Evolutionary conservation across 2,797 vertebrate species (phyloP).

Genomic region (Hipposideros larvatus): DNA sequence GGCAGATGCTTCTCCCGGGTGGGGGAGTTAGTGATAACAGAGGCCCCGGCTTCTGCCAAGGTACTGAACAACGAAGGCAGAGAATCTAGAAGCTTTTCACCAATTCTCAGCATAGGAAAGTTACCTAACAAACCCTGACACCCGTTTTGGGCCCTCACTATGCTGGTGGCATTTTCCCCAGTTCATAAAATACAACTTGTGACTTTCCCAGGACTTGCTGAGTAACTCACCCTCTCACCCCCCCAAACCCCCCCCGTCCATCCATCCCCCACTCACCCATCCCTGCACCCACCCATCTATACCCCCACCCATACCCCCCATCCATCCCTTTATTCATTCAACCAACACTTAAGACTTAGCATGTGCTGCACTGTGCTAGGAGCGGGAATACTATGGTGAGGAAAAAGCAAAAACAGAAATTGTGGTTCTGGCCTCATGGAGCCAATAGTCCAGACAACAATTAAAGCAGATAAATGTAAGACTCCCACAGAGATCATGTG

Average conservation of each 20-base stretch:
- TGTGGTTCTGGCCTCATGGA: not conserved
- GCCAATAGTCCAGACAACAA: not conserved
- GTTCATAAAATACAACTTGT: not conserved
- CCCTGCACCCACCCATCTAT: not conserved
- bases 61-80: not conserved
- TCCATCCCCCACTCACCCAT: not conserved
- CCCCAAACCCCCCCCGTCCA: not conserved
- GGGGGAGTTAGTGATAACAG: not conserved
- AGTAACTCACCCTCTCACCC: not conserved
- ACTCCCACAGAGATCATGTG: accelerated
- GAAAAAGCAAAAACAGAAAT: not conserved
- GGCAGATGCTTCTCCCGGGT: not conserved
- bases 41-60: not conserved
- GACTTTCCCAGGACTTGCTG: not conserved
- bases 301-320: not conserved
- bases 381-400: not conserved
- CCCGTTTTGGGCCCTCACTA: not conserved
- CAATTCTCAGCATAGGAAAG: not conserved
- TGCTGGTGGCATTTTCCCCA: not conserved
- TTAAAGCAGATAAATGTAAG: not conserved
- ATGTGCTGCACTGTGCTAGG: not conserved
- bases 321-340: not conserved
- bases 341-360: not conserved
- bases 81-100: not conserved
- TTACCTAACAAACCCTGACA: accelerated